phyloP scores from a whole-genome alignment of 2,888 invertebrate species.

The Dascillus cervinus region DNA sequence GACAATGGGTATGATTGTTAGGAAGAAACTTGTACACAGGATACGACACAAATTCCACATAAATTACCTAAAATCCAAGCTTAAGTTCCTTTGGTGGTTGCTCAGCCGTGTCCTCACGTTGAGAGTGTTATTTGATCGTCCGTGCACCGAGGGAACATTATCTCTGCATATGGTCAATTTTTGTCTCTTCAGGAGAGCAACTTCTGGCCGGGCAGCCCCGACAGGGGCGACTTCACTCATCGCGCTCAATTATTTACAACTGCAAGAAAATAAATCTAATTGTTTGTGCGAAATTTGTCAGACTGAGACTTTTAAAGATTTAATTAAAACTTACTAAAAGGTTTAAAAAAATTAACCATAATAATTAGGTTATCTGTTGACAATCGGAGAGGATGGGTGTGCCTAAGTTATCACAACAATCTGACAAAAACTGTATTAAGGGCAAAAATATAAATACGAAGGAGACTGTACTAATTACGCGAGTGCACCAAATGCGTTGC shows the following conservation, averaged over 20 bases:
- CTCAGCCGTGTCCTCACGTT: conserved; percentile 48
- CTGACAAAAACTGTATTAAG: no score
- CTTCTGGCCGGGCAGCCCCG: conserved; percentile 21
- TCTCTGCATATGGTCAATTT: conserved; percentile 27
- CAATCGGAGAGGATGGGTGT: no score
- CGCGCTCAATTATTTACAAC: conserved; percentile 14
- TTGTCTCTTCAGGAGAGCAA: conserved; percentile 34
- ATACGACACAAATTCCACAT: conserved; percentile 19
- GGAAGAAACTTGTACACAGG: conserved; percentile 35
- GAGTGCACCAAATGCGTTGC: no score
- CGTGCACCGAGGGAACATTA: conserved; percentile 51
- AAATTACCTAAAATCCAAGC: conserved; percentile 76
- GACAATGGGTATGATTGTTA: conserved; percentile 2
- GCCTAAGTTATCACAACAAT: no score
- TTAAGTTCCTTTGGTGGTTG: conserved; percentile 80
- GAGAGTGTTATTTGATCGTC: conserved; percentile 43
- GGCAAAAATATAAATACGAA: no score
- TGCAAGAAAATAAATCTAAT: no score
- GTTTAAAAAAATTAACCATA: no score
- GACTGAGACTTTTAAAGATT: no score
- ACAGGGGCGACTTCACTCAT: conserved; percentile 27
- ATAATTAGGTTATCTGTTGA: no score
- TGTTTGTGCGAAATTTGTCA: no score
- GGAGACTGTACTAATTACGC: no score
- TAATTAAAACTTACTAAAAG: no score